These are phyloP conservation scores for Scaptomyza flava DNA, from an alignment of 2,888 invertebrate species.

Conservation along the genomic window DNA sequence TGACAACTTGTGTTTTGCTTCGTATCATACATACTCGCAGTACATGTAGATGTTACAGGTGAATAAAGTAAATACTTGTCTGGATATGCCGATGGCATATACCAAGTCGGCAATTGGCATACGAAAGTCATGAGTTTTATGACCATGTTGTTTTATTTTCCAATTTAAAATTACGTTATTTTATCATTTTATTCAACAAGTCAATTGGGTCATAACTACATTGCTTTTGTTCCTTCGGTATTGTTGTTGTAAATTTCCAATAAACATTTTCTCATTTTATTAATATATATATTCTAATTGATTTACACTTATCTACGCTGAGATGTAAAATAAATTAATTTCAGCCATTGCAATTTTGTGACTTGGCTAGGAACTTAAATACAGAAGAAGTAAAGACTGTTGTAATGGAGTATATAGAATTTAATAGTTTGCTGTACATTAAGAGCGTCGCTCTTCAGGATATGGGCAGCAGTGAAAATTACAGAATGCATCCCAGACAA, in stretches of 20 bases:
- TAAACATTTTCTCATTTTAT: no score
- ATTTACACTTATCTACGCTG: no score
- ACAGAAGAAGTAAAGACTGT: background rate
- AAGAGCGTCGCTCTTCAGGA: background rate
- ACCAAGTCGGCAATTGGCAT: background rate
- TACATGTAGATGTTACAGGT: background rate
- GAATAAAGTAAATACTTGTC: background rate
- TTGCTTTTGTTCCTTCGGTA: no score
- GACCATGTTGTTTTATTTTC: background rate
- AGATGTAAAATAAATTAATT: no score
- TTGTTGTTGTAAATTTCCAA: no score
- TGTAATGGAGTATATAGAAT: background rate
- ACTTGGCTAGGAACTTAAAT: no score
- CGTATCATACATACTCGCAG: constrained; percentile 5
- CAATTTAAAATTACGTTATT: no score
- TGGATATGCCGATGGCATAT: constrained; percentile 4
- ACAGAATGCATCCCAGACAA: constrained; percentile 14
- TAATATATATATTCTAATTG: no score
- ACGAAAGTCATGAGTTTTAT: background rate
- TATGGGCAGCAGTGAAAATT: constrained; percentile 40
- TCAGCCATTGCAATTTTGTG: no score
- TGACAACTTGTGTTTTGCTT: constrained; percentile 45
- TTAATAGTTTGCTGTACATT: background rate
- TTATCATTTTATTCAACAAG: no score
- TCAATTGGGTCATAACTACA: no score